Evolutionary conservation across 2,888 invertebrate genomes (phyloP), one percentile per base, ranked within the genome.

Genomic region (Drosophila rellima): DNA sequence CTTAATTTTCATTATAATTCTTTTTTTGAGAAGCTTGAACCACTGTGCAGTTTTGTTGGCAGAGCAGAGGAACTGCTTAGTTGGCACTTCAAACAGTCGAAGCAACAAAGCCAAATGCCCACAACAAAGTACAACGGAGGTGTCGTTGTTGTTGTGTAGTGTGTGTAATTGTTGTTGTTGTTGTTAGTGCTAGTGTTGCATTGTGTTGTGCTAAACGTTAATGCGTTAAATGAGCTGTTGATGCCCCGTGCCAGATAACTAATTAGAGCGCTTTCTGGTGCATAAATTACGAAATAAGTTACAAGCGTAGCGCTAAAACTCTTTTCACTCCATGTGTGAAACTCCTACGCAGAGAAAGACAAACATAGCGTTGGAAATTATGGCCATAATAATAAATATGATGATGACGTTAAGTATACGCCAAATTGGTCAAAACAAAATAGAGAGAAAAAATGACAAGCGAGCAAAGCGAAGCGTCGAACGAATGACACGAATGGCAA

Each of bases 401-500:
- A 81, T 87, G 68, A 87, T 84, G 86, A 88, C 61, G 80, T 85
- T 85, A 72, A 70, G 62, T 66, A 70, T 81, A 70, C 80, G 80
- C 82, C 66, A 87, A 88, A 78, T 88, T 89, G 89, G 88, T 89
- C 79, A 90, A 85, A 90, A 88, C 85, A 82, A 78, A 66, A 67
- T 54, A 67, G 54, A 52, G 45, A 71, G 26, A 67, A 40, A 55
- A 40, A 52, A 67, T 45, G 68, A 57, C 45, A 60, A 45, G 42
- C 42, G 15, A 45, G 15, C 33, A 13, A 15, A 17, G 11, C 13
- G 18, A 48, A 3, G 35, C 35, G 33, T n/a, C 42, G 35, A 50
- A 26, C 40, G 35, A 65, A 59, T 17, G 39, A 37, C 7, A 45
- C 54, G 35, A 52, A 40, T 45, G 26, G 11, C 33, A 42, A 55